Percentiles rank a stretch among this genome's conserved stretches.
phyloP scores from a whole-genome alignment of 2,888 invertebrate species.

The Byasa hedistus region DNA sequence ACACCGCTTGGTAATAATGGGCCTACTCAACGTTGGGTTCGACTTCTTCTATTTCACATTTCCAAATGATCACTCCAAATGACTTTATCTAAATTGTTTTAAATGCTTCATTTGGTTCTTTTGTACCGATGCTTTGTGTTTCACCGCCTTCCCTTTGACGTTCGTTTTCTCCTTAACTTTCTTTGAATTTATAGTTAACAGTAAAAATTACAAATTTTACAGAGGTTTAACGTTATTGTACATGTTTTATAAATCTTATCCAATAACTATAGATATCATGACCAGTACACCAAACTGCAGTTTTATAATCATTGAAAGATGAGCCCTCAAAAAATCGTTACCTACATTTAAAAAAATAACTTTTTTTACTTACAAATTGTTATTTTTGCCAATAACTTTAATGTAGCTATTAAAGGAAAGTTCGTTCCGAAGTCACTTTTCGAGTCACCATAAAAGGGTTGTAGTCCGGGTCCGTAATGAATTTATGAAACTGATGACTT shows the following conservation, averaged over 20 bases:
- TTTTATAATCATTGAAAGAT: no score
- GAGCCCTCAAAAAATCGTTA: no score
- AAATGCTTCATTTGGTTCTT: constrained; percentile 18
- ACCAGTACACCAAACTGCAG: no score
- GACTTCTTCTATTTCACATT: constrained; percentile 20
- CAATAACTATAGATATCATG: no score
- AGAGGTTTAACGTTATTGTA: no score
- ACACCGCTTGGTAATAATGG: constrained; percentile 26
- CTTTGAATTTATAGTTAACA: no score
- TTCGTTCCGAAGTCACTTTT: constrained; percentile 4
- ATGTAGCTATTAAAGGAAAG: constrained; percentile 7
- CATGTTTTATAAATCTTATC: no score
- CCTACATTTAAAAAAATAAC: no score
- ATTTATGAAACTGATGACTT: constrained; percentile 25
- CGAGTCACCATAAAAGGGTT: constrained; percentile 18
- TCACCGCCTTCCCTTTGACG: no score
- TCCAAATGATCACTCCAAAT: constrained; percentile 15
- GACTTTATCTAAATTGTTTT: constrained; percentile 24
- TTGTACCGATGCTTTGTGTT: not conserved
- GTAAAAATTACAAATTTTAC: no score
- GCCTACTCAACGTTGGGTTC: constrained; percentile 9
- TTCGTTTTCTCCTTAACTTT: no score
- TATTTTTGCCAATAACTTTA: not conserved
- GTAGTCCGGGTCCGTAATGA: constrained; percentile 7
- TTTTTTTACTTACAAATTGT: no score